A percentile compares a stretch with the other conserved stretches of the same genome.
Evolutionary conservation across 2,113 vertebrate genomes (phyloP).

Genomic region (Rattus norvegicus): GRCr8 NC_086039.1:76991501-76992000

Average conservation of each 20-base stretch:
- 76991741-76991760: not conserved
- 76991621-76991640: not conserved
- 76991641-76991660: not conserved
- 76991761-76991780: not conserved
- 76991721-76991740: not conserved
- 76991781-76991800: not conserved
- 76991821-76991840: not conserved
- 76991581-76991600: not conserved
- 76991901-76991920: not conserved
- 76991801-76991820: not conserved
- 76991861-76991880: not conserved
- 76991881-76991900: not conserved
- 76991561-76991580: not conserved
- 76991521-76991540: not conserved
- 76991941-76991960: too few relatives aligned
- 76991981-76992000: too few relatives aligned
- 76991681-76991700: not conserved
- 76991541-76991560: not conserved
- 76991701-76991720: not conserved
- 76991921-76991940: too few relatives aligned
- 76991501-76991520: not conserved
- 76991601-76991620: slow-evolving; percentile 7
- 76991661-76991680: not conserved
- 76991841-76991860: not conserved
- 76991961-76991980: too few relatives aligned